These are phyloP conservation scores for Alectura lathami DNA, from an alignment of 2,113 vertebrate genomes.

Conservation along the genomic window DNA sequence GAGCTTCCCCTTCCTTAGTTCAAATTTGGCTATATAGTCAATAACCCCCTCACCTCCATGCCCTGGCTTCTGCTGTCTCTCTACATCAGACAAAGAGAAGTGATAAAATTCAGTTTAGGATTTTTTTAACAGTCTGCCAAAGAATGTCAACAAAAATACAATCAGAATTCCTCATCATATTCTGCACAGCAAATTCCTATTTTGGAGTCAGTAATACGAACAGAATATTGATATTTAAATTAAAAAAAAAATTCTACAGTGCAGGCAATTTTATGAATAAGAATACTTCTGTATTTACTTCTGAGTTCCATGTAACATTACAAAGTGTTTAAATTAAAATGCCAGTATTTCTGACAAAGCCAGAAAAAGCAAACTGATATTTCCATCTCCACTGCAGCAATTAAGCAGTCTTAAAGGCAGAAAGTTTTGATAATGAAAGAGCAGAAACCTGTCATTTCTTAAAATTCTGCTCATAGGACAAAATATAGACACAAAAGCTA, in stretches of 20 bases:
- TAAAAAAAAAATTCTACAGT: accelerated
- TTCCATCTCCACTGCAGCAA: not conserved
- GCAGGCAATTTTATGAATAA: not conserved
- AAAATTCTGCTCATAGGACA: not conserved
- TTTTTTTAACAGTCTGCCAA: not conserved
- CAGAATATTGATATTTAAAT: not conserved
- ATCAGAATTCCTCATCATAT: not conserved
- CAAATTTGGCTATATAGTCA: not conserved
- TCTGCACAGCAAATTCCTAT: not conserved
- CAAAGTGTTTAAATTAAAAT: not conserved
- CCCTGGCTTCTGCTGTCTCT: not conserved
- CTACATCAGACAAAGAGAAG: not conserved
- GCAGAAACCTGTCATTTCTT: not conserved
- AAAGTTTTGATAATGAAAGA: not conserved
- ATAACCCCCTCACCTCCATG: not conserved
- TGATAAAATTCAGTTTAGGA: not conserved
- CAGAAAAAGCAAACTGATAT: not conserved
- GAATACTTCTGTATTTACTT: not conserved
- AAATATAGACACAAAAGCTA: not conserved
- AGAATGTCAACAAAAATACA: not conserved
- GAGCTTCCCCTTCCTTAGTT: not conserved
- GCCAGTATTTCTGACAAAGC: not conserved
- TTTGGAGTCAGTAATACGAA: not conserved
- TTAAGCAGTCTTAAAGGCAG: not conserved
- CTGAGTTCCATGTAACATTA: not conserved